These are phyloP conservation scores for Alfaro cultratus DNA, from an alignment of 2,797 vertebrate species.

Conservation along the genomic window DNA sequence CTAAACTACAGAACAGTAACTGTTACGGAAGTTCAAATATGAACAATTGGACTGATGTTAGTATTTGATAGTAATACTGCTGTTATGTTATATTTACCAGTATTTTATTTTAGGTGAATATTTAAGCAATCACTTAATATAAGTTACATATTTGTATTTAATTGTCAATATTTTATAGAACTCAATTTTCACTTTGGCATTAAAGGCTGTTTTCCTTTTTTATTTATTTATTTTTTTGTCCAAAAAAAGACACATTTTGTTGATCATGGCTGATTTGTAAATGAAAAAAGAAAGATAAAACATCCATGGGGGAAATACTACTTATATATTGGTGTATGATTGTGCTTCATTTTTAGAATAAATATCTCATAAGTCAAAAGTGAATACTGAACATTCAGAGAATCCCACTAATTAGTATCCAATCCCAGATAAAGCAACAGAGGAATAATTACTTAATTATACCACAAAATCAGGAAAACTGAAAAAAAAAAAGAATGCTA, in stretches of 20 bases:
- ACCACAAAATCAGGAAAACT: slow-evolving; percentile 17
- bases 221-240: neutral
- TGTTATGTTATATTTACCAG: too few relatives aligned
- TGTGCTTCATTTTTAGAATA: neutral
- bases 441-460: slow-evolving; percentile 27
- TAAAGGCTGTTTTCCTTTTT: neutral
- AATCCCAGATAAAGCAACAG: slow-evolving; percentile 59
- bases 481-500: slow-evolving; percentile 1
- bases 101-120: too few relatives aligned
- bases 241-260: neutral
- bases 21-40: too few relatives aligned
- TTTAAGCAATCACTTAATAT: neutral
- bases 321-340: neutral
- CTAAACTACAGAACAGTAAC: too few relatives aligned
- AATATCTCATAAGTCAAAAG: neutral
- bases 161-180: neutral
- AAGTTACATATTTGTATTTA: neutral
- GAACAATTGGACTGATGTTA: too few relatives aligned
- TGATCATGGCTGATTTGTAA: neutral
- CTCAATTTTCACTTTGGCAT: neutral
- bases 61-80: too few relatives aligned
- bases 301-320: neutral
- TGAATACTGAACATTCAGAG: neutral
- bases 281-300: neutral
- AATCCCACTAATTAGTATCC: slow-evolving; percentile 80